Base-by-base conservation (phyloP, 2,888 invertebrate genomes). In the Cylindroiulus punctatus region DNA sequence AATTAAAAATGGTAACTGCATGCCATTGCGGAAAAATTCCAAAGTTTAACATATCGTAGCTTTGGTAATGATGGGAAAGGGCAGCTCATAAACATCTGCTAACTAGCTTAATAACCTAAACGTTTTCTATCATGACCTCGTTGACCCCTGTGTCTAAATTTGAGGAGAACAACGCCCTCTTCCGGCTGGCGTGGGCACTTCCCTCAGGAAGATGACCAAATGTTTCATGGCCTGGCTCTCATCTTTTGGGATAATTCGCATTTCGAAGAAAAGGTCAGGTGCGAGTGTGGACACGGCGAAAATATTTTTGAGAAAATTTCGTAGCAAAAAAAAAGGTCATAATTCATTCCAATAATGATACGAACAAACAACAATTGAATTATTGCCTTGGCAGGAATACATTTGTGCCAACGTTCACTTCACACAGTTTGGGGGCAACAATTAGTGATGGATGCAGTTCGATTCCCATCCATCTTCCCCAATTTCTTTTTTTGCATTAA, bases 331-430 rank as follows among this genome's bases (percentile, higher is more conserved):
- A 57, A 57, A 22, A 57, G 57, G 57, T 57, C 57, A 57, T 57
- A 57, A 57, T 57, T 57, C 57, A 57, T 57, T 8, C 5, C 7
- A 57, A 57, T 57, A 57, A 57, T 57, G 22, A 22, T 57, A 22
- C 22, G 57, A 57, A 57, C n/a, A 57, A 57, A 57, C 57, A 57
- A 57, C 57, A 57, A 57, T 57, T 57, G 57, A 57, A 57, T 57
- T 57, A 57, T 57, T 57, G 57, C 57, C 22, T 57, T 57, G 57
- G 57, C 57, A 3, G 57, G 22, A 36, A 36, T 22, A 57, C 57
- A 57, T 57, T 57, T 57, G 57, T 57, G 57, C 22, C 57, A 57
- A 52, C 17, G 52, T 52, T 52, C 52, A 22, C 22, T 57, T 57
- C 57, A 57, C 57, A 57, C 57, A 57, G 57, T 57, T 57, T 22